These are phyloP conservation scores for Nycticebus coucang DNA, from an alignment of 2,113 vertebrate species.

Conservation along the genomic window DNA sequence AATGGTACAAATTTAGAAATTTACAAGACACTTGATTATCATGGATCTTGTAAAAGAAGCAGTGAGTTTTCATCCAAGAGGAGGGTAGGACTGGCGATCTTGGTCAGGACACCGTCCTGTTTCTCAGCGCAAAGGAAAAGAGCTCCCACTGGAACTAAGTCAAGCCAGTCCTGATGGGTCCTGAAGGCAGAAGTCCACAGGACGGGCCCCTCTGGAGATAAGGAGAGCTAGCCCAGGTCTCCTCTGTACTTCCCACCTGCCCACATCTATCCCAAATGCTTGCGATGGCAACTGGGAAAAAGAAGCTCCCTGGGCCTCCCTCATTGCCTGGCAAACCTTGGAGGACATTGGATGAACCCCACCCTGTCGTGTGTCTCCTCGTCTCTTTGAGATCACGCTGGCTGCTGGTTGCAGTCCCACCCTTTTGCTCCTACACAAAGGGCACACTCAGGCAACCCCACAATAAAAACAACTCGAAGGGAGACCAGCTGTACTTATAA, in stretches of 20 bases:
- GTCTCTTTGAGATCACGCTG: neutral
- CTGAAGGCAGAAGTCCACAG: neutral
- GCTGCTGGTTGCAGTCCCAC: neutral
- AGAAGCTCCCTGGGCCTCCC: neutral
- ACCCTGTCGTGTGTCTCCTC: neutral
- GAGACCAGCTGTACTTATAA: conserved; percentile 89
- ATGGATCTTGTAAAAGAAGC: conserved; percentile 79
- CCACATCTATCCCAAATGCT: accelerated
- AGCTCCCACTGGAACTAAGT: neutral
- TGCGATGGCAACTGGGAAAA: neutral
- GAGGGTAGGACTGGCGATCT: neutral
- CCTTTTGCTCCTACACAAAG: conserved; percentile 55
- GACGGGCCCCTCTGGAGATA: neutral
- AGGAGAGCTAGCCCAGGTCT: neutral
- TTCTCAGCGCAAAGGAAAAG: conserved; percentile 46
- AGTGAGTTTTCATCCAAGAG: neutral
- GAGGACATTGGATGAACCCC: neutral
- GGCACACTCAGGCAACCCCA: conserved; percentile 80
- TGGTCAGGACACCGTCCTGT: conserved; percentile 38
- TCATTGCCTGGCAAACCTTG: neutral
- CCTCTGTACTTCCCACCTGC: neutral
- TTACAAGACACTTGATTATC: conserved; percentile 81
- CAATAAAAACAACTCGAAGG: conserved; percentile 86
- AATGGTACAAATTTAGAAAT: conserved; percentile 79
- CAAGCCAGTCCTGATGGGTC: neutral